A percentile compares a stretch with the other conserved stretches of the same genome.
Evolutionary conservation across 1,140 invertebrate genomes (phyloP).

Genomic region (Yoshiicerus persimilis): DNA sequence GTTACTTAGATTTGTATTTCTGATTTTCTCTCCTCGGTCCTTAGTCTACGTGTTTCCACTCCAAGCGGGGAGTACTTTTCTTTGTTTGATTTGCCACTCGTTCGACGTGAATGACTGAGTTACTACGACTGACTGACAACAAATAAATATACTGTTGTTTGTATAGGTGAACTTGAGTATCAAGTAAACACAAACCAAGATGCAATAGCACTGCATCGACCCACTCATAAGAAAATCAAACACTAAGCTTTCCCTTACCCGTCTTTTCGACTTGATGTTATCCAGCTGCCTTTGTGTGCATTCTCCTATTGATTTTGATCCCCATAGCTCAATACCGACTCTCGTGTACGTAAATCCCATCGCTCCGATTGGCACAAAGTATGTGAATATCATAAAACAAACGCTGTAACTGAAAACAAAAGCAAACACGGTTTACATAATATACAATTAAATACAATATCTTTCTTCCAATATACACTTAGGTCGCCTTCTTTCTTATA

Average conservation of each 20-base stretch:
- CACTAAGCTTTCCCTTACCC: conserved; percentile 77
- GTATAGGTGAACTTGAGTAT: background rate
- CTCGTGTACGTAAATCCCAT: conserved; percentile 90
- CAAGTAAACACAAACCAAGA: too few species aligned
- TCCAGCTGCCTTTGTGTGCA: conserved; percentile 85
- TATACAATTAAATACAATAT: too few species aligned
- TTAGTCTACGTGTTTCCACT: background rate
- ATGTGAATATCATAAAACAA: conserved; percentile 84
- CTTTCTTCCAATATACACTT: too few species aligned
- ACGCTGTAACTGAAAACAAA: conserved; percentile 77
- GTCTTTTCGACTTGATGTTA: conserved; percentile 86
- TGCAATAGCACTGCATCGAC: background rate
- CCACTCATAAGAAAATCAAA: background rate
- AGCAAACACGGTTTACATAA: conserved; percentile 33
- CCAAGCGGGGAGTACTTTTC: background rate
- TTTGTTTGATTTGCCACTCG: background rate
- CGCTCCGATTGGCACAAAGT: conserved; percentile 87
- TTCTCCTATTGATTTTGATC: conserved; percentile 92
- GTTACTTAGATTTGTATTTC: background rate
- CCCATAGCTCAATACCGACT: conserved; percentile 90
- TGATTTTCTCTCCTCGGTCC: background rate
- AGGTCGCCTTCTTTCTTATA: too few species aligned
- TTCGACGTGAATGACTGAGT: background rate
- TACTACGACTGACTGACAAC: background rate
- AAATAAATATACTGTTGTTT: background rate